Evolutionary conservation across 2,113 vertebrate species (phyloP).

Genomic region (Leucopternis melanops): DNA sequence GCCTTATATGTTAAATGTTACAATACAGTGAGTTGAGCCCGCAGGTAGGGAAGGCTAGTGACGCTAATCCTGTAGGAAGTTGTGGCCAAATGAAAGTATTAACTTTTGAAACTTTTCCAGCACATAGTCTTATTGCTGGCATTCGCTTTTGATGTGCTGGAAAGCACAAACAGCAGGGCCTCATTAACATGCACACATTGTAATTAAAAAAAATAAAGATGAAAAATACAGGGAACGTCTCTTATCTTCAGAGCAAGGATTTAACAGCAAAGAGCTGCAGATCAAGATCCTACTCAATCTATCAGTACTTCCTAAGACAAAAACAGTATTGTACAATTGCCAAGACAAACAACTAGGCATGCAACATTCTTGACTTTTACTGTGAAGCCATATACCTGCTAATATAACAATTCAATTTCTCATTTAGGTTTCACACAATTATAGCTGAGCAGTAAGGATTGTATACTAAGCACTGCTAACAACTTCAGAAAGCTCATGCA

Average conservation of each 20-base stretch:
- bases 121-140: neutral
- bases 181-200: neutral
- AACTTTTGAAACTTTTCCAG: neutral
- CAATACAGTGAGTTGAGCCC: neutral
- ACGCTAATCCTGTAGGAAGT: neutral
- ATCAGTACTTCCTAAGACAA: neutral
- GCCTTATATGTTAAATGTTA: neutral
- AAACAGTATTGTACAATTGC: neutral
- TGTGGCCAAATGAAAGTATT: neutral
- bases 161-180: neutral
- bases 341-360: neutral
- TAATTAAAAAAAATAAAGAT: neutral
- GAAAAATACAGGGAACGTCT: neutral
- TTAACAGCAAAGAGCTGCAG: neutral
- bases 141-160: neutral
- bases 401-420: neutral
- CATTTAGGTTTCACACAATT: neutral
- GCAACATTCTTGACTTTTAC: neutral
- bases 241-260: neutral
- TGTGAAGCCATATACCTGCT: neutral
- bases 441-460: neutral
- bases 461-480: neutral
- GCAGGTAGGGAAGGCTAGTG: neutral
- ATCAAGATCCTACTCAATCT: neutral
- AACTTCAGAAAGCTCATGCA: neutral